Evolutionary conservation across 2,113 vertebrate species (phyloP), one percentile per base, ranked within the genome.

Genomic region (Cariama cristata): DNA sequence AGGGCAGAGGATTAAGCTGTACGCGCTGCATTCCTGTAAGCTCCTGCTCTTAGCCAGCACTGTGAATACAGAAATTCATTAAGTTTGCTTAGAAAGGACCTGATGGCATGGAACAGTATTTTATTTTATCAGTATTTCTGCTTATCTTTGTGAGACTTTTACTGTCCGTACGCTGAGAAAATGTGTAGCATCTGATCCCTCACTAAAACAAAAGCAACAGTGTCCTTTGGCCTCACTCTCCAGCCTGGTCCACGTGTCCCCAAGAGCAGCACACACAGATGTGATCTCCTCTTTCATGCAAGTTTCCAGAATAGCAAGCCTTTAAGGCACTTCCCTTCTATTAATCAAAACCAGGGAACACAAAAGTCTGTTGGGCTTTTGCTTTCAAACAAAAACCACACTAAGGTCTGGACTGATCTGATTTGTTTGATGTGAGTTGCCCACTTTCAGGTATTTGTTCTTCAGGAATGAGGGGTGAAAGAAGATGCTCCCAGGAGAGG

Each of bases 301-400:
- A 69, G 42, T 26, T 75, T 91, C 67, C 74, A 93, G 55, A 91
- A 88, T 11, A 96, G 59, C 56, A 87, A 89, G 73, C 91, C 91
- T 90, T 69, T 26, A 90, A 94, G 93, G 93, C 96, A 96, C 67
- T 97, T 96, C 81, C 87, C 81, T 92, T 81, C 42, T 16, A 75
- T 40, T 96, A 97, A 96, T 96, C 89, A 95, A 94, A 97, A 79
- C 32, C 95, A 97, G 95, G 45, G 67, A 77, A 63, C n/a, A 67
- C 53, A 73, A 14, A 79, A 80, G 32, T 30, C 94, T 77, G 80
- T 20, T 45, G 66, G 15, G 9, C 44, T 93, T 88, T 83, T 73
- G 35, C 45, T 89, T 94, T 90, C 47, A 83, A 55, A 74, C 2
- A 0, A 67, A 90, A 93, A 28, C 30, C 73, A 75, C 64, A 3